Conservation (phyloP, 2,113 vertebrate species). For the Centrocercus urophasianus region DNA sequence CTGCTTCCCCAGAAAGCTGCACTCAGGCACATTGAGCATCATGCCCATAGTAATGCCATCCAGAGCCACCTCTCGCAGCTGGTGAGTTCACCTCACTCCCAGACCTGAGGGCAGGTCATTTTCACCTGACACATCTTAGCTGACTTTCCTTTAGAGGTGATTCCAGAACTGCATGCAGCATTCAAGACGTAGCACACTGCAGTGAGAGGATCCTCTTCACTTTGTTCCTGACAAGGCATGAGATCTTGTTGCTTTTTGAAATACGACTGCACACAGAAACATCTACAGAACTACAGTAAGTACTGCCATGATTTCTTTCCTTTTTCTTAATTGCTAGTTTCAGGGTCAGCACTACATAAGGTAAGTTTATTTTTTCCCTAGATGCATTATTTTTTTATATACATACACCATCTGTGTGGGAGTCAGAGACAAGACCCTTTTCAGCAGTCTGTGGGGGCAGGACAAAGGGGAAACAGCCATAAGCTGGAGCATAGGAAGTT, state of each 20-base stretch:
- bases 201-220: neutral
- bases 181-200: fast-evolving
- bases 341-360: neutral
- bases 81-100: neutral
- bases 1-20: neutral
- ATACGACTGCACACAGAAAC: neutral
- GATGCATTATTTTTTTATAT: neutral
- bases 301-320: neutral
- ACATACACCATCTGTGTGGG: too few relatives aligned
- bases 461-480: too few relatives aligned
- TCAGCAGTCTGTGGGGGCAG: too few relatives aligned
- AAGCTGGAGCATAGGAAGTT: too few relatives aligned
- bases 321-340: neutral
- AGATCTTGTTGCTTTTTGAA: neutral
- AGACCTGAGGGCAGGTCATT: neutral
- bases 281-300: neutral
- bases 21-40: too few relatives aligned
- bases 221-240: neutral
- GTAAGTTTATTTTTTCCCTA: neutral
- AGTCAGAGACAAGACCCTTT: too few relatives aligned
- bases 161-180: neutral
- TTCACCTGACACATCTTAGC: neutral
- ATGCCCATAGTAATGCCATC: neutral
- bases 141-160: neutral
- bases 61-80: neutral